Percentiles rank a stretch among this genome's conserved stretches.
Conservation (phyloP, 2,113 vertebrate species). For the Clinocottus analis region DNA sequence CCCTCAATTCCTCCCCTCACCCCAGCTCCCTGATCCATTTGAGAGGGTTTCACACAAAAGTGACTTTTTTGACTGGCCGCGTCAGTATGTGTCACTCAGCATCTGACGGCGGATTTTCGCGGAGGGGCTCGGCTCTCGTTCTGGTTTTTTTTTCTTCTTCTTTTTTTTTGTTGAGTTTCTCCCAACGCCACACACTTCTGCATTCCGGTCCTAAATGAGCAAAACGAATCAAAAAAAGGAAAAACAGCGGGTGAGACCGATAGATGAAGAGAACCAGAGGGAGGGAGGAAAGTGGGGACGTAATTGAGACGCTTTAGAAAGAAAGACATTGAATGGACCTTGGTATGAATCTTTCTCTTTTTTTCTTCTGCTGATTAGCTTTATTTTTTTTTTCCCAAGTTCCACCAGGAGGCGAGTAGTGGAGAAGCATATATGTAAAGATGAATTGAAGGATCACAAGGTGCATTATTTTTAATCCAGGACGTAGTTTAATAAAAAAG, state of each 20-base stretch:
- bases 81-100: conserved; percentile 86
- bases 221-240: not conserved
- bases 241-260: not conserved
- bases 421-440: conserved; percentile 17
- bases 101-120: conserved; percentile 79
- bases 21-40: conserved; percentile 69
- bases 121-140: conserved; percentile 72
- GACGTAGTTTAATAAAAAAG: conserved; percentile 45
- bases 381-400: not conserved
- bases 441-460: conserved; percentile 48
- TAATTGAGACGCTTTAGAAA: conserved; percentile 24
- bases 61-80: conserved; percentile 86
- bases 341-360: conserved; percentile 20
- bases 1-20: conserved; percentile 19
- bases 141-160: conserved; percentile 30
- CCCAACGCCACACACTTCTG: conserved; percentile 12
- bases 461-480: conserved; percentile 41
- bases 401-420: conserved; percentile 36
- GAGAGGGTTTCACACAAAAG: conserved; percentile 82
- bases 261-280: conserved; percentile 4
- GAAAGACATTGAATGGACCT: conserved; percentile 11
- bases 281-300: not conserved
- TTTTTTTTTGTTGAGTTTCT: conserved; percentile 42
- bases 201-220: conserved; percentile 49
- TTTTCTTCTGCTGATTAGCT: conserved; percentile 6